Conservation (phyloP, 2,113 vertebrate genomes). For the Plectropomus leopardus region DNA sequence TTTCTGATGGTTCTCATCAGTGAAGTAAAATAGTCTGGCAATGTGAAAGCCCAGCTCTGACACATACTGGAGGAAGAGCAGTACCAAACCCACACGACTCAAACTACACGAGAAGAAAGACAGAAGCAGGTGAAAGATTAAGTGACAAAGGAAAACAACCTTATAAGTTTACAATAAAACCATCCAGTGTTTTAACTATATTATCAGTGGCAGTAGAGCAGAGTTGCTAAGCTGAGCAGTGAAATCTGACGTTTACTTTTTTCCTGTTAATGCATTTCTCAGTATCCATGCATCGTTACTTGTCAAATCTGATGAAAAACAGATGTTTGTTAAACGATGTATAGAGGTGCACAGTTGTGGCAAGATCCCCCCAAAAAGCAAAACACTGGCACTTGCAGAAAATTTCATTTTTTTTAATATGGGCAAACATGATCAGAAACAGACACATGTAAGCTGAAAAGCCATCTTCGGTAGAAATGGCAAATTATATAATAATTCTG, state of each 20-base stretch:
- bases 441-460: too few species aligned
- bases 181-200: background rate
- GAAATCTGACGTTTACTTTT: background rate
- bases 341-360: too few species aligned
- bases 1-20: slow-evolving; percentile 95
- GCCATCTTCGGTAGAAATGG: too few species aligned
- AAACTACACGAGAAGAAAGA: slow-evolving; percentile 81
- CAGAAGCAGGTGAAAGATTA: background rate
- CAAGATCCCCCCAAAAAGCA: too few species aligned
- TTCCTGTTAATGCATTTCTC: background rate
- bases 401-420: too few species aligned
- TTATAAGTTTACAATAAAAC: too few species aligned
- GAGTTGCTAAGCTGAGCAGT: background rate
- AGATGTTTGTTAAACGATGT: too few species aligned
- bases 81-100: slow-evolving; percentile 92
- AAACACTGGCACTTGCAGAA: too few species aligned
- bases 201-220: background rate
- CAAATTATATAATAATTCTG: too few species aligned
- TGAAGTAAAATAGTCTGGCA: slow-evolving; percentile 93
- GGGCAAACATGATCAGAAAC: too few species aligned
- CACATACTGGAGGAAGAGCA: slow-evolving; percentile 93
- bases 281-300: background rate
- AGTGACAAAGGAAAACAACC: background rate
- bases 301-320: background rate
- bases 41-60: slow-evolving; percentile 94